phyloP scores from a whole-genome alignment of 2,888 invertebrate species.

The Eubasilissa splendida region DNA sequence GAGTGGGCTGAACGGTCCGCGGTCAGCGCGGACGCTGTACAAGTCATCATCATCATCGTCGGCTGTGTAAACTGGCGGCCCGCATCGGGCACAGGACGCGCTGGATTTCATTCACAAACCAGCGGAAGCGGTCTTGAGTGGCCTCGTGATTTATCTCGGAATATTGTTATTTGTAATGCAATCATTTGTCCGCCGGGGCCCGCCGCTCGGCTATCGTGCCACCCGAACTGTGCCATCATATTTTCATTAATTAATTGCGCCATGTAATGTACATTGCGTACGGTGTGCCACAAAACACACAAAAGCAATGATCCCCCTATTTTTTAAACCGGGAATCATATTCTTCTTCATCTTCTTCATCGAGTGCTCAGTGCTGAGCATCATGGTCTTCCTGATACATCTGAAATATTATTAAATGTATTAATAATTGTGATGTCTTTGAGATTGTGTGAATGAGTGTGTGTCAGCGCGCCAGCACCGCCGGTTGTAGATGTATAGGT shows the following conservation, averaged over 20 bases:
- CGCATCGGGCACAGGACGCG: conserved; percentile 25
- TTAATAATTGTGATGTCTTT: too few relatives aligned
- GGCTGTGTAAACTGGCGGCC: neutral
- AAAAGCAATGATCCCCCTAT: neutral
- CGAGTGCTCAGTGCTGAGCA: too few relatives aligned
- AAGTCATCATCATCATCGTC: neutral
- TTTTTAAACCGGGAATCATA: neutral
- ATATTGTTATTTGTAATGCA: conserved; percentile 36
- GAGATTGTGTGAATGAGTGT: too few relatives aligned
- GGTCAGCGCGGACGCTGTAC: neutral
- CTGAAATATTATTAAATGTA: too few relatives aligned
- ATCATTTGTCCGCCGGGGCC: conserved; percentile 10
- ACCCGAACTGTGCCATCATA: conserved; percentile 4
- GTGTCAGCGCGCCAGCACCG: too few relatives aligned
- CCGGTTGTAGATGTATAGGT: too few relatives aligned
- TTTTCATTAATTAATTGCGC: conserved; percentile 28
- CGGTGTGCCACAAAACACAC: too few relatives aligned
- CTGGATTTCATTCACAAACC: conserved; percentile 52
- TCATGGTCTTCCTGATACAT: too few relatives aligned
- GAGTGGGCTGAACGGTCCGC: neutral
- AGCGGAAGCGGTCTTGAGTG: conserved; percentile 50
- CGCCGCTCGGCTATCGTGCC: neutral
- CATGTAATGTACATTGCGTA: neutral
- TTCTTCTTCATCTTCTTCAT: neutral
- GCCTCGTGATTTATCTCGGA: conserved; percentile 49